A percentile compares a stretch with the other conserved stretches of the same genome.
These are phyloP conservation scores for Perizoma flavofasciatum DNA, from an alignment of 2,888 invertebrate genomes.

Conservation along the genomic window DNA sequence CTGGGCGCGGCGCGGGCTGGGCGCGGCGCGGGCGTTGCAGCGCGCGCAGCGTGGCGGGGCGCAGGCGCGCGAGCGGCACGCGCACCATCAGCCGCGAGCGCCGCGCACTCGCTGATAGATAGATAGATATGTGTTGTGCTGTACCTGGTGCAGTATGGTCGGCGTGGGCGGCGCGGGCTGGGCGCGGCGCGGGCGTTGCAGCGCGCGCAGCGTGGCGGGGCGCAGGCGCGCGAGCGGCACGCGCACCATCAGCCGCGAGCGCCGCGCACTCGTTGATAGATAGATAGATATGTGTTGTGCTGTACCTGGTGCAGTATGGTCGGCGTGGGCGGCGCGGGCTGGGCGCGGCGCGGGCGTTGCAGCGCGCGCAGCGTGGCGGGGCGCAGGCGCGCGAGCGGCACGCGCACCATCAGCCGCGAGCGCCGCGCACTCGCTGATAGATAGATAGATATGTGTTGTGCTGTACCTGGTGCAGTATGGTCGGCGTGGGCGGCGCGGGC, in stretches of 20 bases:
- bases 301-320: constrained; percentile 20
- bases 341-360: no score
- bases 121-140: no score
- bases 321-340: no score
- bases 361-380: constrained; percentile 59
- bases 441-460: no score
- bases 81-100: constrained; percentile 61
- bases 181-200: no score
- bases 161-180: no score
- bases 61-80: constrained; percentile 65
- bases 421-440: constrained; percentile 47
- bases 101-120: constrained; percentile 45
- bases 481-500: constrained; percentile 38
- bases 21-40: no score
- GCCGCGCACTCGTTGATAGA: constrained; percentile 45
- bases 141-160: constrained; percentile 20
- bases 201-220: constrained; percentile 57
- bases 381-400: constrained; percentile 66
- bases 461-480: constrained; percentile 21
- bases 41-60: constrained; percentile 57
- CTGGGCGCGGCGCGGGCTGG: no score
- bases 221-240: constrained; percentile 66
- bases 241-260: constrained; percentile 61
- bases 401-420: constrained; percentile 60
- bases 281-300: no score